Evolutionary conservation across 2,113 vertebrate species (phyloP).

Genomic region (Barnardius zonarius): DNA sequence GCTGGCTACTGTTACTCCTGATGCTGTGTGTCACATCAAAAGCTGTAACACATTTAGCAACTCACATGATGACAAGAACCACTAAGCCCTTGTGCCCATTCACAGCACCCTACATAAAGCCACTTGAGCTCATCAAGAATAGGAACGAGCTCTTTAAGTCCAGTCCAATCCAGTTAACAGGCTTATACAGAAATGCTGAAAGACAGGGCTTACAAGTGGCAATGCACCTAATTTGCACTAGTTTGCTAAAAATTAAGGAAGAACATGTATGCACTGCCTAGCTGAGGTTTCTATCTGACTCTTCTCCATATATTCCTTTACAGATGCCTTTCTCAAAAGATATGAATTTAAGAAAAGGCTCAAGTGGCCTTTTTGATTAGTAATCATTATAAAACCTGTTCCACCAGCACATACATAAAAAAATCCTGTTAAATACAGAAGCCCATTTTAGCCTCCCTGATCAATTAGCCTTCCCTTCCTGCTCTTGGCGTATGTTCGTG

Average conservation of each 20-base stretch:
- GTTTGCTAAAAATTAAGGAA: neutral
- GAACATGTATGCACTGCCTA: accelerated
- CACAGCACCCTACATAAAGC: neutral
- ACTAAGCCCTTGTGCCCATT: neutral
- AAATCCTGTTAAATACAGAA: neutral
- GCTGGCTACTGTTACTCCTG: neutral
- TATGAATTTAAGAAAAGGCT: neutral
- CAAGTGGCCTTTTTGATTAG: neutral
- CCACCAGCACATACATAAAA: neutral
- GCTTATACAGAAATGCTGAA: conserved; percentile 31
- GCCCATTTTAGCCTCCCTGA: neutral
- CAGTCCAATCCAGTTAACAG: conserved; percentile 43
- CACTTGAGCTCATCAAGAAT: conserved; percentile 28
- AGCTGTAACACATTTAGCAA: neutral
- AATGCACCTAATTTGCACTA: neutral
- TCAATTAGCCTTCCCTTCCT: conserved; percentile 6
- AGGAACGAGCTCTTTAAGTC: conserved; percentile 10
- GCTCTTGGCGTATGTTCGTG: neutral
- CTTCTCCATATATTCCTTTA: neutral
- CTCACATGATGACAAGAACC: neutral
- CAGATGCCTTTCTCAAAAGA: neutral
- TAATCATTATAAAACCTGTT: neutral
- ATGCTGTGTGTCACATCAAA: neutral
- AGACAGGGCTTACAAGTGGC: neutral
- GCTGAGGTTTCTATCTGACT: neutral